Conservation (phyloP, 2,888 invertebrate species). For the Lingula anatina region DNA sequence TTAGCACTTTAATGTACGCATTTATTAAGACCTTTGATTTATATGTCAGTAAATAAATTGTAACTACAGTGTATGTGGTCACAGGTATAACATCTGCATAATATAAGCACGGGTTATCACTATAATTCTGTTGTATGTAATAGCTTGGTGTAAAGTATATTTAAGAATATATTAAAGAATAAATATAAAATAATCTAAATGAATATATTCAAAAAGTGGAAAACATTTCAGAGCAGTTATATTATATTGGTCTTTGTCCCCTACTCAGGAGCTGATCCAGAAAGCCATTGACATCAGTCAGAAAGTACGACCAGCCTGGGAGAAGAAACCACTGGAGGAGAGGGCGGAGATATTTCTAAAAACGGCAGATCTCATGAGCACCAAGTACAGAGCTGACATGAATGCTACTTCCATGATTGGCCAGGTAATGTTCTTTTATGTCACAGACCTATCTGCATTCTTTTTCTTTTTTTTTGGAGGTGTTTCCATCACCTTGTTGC, state of each 20-base stretch:
- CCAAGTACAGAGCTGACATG: constrained; percentile 78
- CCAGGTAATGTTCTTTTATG: constrained; percentile 57
- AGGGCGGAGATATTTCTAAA: constrained; percentile 65
- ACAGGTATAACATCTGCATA: too few relatives aligned
- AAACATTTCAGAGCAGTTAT: background rate
- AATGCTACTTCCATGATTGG: constrained; percentile 97
- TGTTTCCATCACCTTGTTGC: too few relatives aligned
- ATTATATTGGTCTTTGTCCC: background rate
- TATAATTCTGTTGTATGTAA: too few relatives aligned
- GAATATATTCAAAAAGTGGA: background rate
- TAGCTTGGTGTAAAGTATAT: too few relatives aligned
- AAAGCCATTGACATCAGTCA: constrained; percentile 78
- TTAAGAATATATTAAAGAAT: too few relatives aligned
- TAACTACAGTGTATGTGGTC: too few relatives aligned
- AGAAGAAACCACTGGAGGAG: constrained; percentile 74
- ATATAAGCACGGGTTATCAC: too few relatives aligned
- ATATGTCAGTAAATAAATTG: too few relatives aligned
- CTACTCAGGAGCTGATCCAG: constrained; percentile 66
- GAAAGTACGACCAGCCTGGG: constrained; percentile 82
- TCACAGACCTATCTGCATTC: background rate
- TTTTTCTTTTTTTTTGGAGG: background rate
- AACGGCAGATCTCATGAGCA: constrained; percentile 87
- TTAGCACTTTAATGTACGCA: too few relatives aligned
- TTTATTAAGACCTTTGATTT: too few relatives aligned
- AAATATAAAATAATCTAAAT: background rate